A percentile compares a stretch with the other conserved stretches of the same genome.
Conservation (phyloP, 1,140 invertebrate genomes). For the Formica exsecta region DNA sequence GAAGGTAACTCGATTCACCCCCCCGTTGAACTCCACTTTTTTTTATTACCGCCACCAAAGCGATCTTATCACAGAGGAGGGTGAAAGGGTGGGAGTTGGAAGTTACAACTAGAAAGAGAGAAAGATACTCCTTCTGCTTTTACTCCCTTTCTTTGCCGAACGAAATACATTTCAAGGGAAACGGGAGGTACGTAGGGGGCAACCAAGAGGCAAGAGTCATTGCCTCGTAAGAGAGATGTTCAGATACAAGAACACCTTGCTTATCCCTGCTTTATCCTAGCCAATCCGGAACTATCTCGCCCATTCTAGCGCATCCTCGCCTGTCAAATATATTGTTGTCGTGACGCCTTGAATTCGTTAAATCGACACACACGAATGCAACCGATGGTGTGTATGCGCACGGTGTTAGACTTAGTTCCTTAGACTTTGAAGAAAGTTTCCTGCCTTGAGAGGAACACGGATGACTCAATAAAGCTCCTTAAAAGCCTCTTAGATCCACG, state of each 20-base stretch:
- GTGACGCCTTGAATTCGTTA: slow-evolving; percentile 52
- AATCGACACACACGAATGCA: slow-evolving; percentile 42
- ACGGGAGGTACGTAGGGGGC: not conserved
- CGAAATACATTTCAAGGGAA: slow-evolving; percentile 51
- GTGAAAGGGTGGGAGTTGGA: not conserved
- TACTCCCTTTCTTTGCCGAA: slow-evolving; percentile 49
- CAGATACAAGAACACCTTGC: slow-evolving; percentile 15
- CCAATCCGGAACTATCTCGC: not conserved
- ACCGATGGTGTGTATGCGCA: not conserved
- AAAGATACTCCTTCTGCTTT: slow-evolving; percentile 15
- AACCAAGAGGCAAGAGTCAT: slow-evolving; percentile 43
- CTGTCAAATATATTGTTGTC: not conserved
- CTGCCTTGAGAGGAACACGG: not conserved
- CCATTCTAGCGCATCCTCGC: not conserved
- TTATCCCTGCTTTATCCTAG: slow-evolving; percentile 15
- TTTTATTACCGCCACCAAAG: slow-evolving; percentile 84
- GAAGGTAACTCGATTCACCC: slow-evolving; percentile 83
- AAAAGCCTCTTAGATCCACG: not conserved
- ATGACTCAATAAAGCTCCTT: slow-evolving; percentile 22
- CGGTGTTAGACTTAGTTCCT: not conserved
- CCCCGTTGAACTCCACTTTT: slow-evolving; percentile 76
- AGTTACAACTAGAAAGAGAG: not conserved
- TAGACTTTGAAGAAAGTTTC: not conserved
- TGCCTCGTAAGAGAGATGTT: slow-evolving; percentile 29
- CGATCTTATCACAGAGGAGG: slow-evolving; percentile 78